Evolutionary conservation across 2,888 invertebrate genomes (phyloP).

Genomic region (Labia minor): DNA sequence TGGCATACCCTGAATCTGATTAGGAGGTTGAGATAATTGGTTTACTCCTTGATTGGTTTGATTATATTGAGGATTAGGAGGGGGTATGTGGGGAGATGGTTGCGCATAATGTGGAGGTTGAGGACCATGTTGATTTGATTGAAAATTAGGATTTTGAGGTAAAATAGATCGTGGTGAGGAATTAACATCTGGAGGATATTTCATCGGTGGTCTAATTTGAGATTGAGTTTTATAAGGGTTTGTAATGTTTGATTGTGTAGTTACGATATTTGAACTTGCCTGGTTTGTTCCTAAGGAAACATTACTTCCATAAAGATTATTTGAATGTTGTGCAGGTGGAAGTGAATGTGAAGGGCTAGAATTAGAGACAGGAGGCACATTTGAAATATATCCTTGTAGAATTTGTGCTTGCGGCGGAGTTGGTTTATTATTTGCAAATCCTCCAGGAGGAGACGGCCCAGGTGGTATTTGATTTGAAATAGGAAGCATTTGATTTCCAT

Average conservation of each 20-base stretch:
- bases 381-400: conserved; percentile 23
- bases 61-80: conserved; percentile 30
- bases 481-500: conserved; percentile 23
- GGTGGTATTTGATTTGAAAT: conserved; percentile 27
- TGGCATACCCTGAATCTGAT: conserved; percentile 31
- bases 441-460: conserved; percentile 24
- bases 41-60: conserved; percentile 30
- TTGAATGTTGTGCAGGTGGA: conserved; percentile 25
- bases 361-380: conserved; percentile 16
- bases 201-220: not conserved
- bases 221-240: not conserved
- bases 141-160: not conserved
- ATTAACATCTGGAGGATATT: not conserved
- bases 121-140: conserved; percentile 16
- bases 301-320: not conserved
- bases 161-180: not conserved
- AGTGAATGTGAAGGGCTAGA: conserved; percentile 26
- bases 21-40: conserved; percentile 27
- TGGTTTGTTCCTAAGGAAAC: not conserved
- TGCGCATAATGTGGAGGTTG: conserved; percentile 25
- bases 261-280: not conserved
- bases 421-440: no score
- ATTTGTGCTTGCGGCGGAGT: conserved; percentile 19
- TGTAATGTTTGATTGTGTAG: not conserved
- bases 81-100: conserved; percentile 28